These are phyloP conservation scores for Papilio demoleus DNA, from an alignment of 2,888 invertebrate species.

Conservation along the genomic window DNA sequence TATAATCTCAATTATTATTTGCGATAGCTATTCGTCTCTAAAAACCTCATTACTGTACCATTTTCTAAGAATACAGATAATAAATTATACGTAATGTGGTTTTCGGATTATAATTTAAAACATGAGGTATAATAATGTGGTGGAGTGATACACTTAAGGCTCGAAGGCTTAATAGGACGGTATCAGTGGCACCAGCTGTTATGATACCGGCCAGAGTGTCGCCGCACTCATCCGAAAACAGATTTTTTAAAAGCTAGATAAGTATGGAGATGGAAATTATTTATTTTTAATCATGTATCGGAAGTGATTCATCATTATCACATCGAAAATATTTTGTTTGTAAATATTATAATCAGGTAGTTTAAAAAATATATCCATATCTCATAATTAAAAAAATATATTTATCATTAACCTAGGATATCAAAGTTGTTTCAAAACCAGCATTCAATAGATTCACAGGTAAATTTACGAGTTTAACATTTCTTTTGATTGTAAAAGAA, in stretches of 20 bases:
- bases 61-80: background rate
- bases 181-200: slow-evolving; percentile 81
- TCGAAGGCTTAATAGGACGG: slow-evolving; percentile 80
- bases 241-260: slow-evolving; percentile 55
- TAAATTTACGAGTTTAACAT: too few species aligned
- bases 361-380: too few species aligned
- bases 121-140: slow-evolving; percentile 72
- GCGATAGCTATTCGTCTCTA: too few species aligned
- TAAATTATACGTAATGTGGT: slow-evolving; percentile 60
- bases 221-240: slow-evolving; percentile 76
- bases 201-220: slow-evolving; percentile 80
- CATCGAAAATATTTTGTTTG: background rate
- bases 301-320: too few species aligned
- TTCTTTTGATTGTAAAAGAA: too few species aligned
- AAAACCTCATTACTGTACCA: slow-evolving; percentile 27
- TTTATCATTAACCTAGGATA: too few species aligned
- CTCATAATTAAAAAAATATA: too few species aligned
- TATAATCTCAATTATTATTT: too few species aligned
- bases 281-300: slow-evolving; percentile 43
- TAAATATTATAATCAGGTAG: background rate
- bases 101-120: slow-evolving; percentile 77
- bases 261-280: slow-evolving; percentile 53
- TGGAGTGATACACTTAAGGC: slow-evolving; percentile 56
- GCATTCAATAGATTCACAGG: too few species aligned
- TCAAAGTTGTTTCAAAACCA: too few species aligned